These are phyloP conservation scores for Watsonalla binaria DNA, from an alignment of 2,888 invertebrate genomes.

Conservation along the genomic window DNA sequence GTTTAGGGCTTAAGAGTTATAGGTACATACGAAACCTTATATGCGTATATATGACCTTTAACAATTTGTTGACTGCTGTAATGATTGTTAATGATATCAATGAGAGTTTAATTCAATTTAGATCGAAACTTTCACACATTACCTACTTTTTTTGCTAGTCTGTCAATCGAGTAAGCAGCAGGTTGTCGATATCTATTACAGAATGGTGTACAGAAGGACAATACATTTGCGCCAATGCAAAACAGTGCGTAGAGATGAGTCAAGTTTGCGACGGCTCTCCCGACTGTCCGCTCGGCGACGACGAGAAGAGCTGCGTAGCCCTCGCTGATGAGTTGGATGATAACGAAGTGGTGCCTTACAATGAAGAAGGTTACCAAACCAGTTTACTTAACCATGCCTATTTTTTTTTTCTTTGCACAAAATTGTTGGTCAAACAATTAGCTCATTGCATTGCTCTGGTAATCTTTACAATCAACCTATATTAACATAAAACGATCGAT, in stretches of 20 bases:
- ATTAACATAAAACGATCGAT: not conserved
- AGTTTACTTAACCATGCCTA: not conserved
- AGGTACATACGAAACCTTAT: no score
- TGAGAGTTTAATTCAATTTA: no score
- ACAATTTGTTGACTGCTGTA: no score
- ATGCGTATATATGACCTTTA: no score
- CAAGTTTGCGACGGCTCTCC: conserved; percentile 84
- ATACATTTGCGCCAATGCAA: conserved; percentile 86
- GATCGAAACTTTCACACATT: no score
- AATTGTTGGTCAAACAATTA: no score
- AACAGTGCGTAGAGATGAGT: conserved; percentile 81
- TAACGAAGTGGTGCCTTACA: conserved; percentile 80
- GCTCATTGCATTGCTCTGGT: no score
- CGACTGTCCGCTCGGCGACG: conserved; percentile 86
- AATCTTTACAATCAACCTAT: no score
- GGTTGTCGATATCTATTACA: conserved; percentile 38
- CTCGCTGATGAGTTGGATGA: conserved; percentile 76
- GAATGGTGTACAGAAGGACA: conserved; percentile 86
- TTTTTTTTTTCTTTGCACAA: no score
- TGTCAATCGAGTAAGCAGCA: not conserved
- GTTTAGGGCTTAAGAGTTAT: no score
- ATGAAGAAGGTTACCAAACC: conserved; percentile 74
- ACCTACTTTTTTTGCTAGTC: no score
- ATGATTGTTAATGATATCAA: no score
- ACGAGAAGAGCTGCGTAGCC: conserved; percentile 86